These are phyloP conservation scores for Papilio gigon DNA, from an alignment of 2,888 invertebrate species.

Conservation along the genomic window DNA sequence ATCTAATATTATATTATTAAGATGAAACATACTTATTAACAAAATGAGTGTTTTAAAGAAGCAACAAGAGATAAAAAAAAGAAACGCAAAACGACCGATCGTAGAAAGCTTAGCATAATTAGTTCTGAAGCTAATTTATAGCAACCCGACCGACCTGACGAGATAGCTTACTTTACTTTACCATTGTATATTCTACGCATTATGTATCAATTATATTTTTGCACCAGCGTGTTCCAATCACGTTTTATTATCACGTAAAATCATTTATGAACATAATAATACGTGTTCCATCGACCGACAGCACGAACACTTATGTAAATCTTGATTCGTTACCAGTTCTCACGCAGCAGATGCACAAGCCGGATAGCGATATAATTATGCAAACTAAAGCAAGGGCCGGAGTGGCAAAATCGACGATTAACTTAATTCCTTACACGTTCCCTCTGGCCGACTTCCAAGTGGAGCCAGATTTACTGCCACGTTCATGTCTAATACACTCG, in stretches of 20 bases:
- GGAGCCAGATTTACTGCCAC: not conserved
- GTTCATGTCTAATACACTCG: conserved; percentile 12
- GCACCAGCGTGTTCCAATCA: not conserved
- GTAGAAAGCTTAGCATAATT: too few relatives aligned
- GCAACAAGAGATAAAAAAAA: too few relatives aligned
- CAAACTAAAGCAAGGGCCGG: conserved; percentile 27
- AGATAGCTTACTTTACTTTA: too few relatives aligned
- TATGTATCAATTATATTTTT: not conserved
- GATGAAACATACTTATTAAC: too few relatives aligned
- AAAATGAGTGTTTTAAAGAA: too few relatives aligned
- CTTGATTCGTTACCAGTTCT: not conserved
- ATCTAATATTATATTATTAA: too few relatives aligned
- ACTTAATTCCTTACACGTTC: conserved; percentile 25
- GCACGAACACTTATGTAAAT: not conserved
- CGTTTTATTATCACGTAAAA: conserved; percentile 1
- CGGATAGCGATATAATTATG: conserved; percentile 26
- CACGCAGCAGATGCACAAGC: conserved; percentile 12
- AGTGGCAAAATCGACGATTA: conserved; percentile 16
- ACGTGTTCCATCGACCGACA: too few relatives aligned
- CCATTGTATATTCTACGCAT: too few relatives aligned
- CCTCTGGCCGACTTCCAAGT: conserved; percentile 22
- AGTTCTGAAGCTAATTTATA: too few relatives aligned
- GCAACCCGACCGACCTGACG: too few relatives aligned
- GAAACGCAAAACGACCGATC: too few relatives aligned
- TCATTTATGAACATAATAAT: too few relatives aligned